Evolutionary conservation across 2,888 invertebrate genomes (phyloP).

Genomic region (Protonemura montana): DNA sequence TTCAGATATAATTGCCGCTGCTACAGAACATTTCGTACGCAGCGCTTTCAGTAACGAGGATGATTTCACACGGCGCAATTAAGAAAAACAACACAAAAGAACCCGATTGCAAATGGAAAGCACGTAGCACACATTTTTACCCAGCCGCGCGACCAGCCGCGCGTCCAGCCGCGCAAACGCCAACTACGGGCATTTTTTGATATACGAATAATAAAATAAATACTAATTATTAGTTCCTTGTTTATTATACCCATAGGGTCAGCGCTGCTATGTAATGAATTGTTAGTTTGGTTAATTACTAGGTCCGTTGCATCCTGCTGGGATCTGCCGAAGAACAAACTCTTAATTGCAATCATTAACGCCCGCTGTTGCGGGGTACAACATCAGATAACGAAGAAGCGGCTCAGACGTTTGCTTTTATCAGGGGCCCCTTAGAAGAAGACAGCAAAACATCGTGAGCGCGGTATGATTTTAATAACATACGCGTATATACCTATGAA

Average conservation of each 20-base stretch:
- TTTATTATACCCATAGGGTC: slow-evolving; percentile 2
- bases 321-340: slow-evolving; percentile 13
- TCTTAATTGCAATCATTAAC: slow-evolving; percentile 39
- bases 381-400: neutral
- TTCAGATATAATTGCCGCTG: slow-evolving; percentile 18
- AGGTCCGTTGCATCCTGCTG: slow-evolving; percentile 31
- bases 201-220: slow-evolving; percentile 28
- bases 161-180: neutral
- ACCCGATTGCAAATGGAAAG: slow-evolving; percentile 27
- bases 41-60: slow-evolving; percentile 15
- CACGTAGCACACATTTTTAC: slow-evolving; percentile 14
- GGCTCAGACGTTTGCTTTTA: neutral
- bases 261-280: slow-evolving; percentile 25
- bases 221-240: slow-evolving; percentile 33
- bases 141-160: neutral
- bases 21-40: neutral
- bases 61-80: slow-evolving; percentile 31
- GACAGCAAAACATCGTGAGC: neutral
- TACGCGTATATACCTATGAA: neutral
- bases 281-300: slow-evolving; percentile 38
- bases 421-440: neutral
- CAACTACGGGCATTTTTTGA: neutral
- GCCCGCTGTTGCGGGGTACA: neutral
- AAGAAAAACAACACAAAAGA: slow-evolving; percentile 37
- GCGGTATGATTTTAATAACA: neutral